Percentiles rank a stretch among this genome's conserved stretches.
phyloP scores from a whole-genome alignment of 2,888 invertebrate genomes.

The Eupelmus urozonus region DNA sequence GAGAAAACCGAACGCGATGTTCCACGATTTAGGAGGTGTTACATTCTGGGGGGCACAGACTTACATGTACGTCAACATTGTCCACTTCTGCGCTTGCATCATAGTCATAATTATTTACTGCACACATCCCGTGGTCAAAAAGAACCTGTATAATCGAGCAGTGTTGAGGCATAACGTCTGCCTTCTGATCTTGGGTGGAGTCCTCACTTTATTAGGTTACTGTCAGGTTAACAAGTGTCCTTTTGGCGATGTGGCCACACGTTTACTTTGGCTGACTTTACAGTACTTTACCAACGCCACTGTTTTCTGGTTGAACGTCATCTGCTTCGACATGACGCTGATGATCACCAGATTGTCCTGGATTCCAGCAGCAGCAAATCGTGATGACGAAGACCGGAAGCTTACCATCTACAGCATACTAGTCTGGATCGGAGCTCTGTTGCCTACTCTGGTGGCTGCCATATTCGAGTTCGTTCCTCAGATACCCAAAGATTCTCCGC shows the following conservation, averaged over 20 bases:
- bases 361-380: constrained; percentile 59
- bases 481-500: constrained; percentile 59
- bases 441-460: constrained; percentile 63
- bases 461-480: constrained; percentile 63
- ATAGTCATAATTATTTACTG: constrained; percentile 67
- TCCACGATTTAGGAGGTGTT: constrained; percentile 59
- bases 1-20: constrained; percentile 43
- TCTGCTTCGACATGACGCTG: constrained; percentile 69
- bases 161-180: constrained; percentile 68
- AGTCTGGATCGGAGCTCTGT: constrained; percentile 63
- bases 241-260: constrained; percentile 57
- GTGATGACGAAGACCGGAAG: constrained; percentile 61
- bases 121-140: constrained; percentile 65
- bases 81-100: constrained; percentile 66
- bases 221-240: constrained; percentile 62
- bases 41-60: constrained; percentile 69
- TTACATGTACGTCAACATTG: constrained; percentile 68
- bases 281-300: constrained; percentile 69
- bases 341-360: constrained; percentile 67
- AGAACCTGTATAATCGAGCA: constrained; percentile 66
- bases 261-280: constrained; percentile 64
- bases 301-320: constrained; percentile 69
- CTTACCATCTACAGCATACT: constrained; percentile 63
- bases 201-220: constrained; percentile 63
- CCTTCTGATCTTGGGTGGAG: constrained; percentile 64